These are phyloP conservation scores for Thermophis baileyi DNA, from an alignment of 2,113 vertebrate genomes.

Conservation along the genomic window DNA sequence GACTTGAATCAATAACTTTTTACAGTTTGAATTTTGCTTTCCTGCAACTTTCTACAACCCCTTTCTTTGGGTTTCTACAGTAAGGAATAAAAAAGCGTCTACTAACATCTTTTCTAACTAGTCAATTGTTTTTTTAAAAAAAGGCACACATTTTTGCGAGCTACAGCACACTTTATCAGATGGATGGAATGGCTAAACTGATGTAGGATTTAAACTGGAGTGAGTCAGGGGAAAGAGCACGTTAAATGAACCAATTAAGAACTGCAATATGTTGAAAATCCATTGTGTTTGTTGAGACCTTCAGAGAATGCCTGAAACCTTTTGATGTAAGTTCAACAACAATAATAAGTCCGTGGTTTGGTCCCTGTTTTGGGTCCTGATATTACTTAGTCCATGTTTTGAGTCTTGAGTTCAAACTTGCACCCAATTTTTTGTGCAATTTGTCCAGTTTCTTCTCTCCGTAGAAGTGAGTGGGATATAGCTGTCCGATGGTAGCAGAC, in stretches of 20 bases:
- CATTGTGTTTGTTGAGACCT: background rate
- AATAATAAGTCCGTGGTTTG: background rate
- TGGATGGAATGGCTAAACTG: background rate
- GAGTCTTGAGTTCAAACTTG: background rate
- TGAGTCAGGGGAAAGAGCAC: background rate
- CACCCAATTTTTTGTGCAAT: background rate
- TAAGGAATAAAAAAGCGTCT: background rate
- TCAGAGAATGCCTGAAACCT: background rate
- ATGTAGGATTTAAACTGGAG: background rate
- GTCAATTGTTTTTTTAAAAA: too few relatives aligned
- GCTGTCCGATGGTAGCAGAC: background rate
- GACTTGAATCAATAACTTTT: background rate
- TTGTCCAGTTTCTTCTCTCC: background rate
- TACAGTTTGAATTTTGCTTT: background rate
- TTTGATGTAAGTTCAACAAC: too few relatives aligned
- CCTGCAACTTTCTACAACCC: background rate
- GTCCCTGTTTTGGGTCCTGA: background rate
- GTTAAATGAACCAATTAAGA: background rate
- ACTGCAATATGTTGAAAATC: background rate
- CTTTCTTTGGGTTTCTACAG: background rate
- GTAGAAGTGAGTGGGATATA: background rate
- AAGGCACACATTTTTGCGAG: accelerated
- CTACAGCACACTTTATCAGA: background rate
- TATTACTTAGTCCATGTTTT: background rate
- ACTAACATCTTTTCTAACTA: background rate